Evolutionary conservation across 1,140 invertebrate species (phyloP), one percentile per base, ranked within the genome.

Genomic region (Anagrus nilaparvatae): DNA sequence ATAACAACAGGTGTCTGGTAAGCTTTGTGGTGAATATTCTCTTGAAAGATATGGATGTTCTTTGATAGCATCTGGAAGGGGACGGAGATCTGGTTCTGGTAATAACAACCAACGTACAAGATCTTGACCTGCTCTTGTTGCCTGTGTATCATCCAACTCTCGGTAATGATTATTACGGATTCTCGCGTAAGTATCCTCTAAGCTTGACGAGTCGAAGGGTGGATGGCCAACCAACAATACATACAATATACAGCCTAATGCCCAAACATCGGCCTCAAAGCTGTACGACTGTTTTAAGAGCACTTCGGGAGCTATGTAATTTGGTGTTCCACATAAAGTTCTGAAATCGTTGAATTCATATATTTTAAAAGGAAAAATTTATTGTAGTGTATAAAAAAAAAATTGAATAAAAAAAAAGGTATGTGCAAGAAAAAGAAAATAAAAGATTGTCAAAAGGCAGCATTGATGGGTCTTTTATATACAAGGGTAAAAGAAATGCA

Each of bases 281-380:
- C 77, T 77, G 59, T 82, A 78, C 7, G 78, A 77, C 51, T 74
- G 69, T 52, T 81, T 81, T 39, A 71, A 72, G 12, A 84, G 56
- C 3, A 84, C 78, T 60, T 84, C 81, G 25, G 81, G 81, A 4
- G 81, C 80, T 48, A 84, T 82, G 56, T 84, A 84, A 56, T 84
- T 84, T 6, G 81, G 81, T 12, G 81, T 84, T 19, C 81, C 81
- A 70, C 81, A 84, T 24, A 84, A 64, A 18, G 77, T 61, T 41
- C 79, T 61, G 73, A 73, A 58, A 25, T 33, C 10, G 12, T 4
- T n/a, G 14, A 29, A 29, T 1, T 29, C n/a, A n/a, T n/a, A n/a
- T n/a, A n/a, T n/a, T n/a, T n/a, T n/a, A n/a, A 29, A 9, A 9
- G 12, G 5, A n/a, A 9, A 10, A 1, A n/a, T 29, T 29, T 13